These are phyloP conservation scores for Gopherus flavomarginatus DNA, from an alignment of 2,113 vertebrate species.

Conservation along the genomic window DNA sequence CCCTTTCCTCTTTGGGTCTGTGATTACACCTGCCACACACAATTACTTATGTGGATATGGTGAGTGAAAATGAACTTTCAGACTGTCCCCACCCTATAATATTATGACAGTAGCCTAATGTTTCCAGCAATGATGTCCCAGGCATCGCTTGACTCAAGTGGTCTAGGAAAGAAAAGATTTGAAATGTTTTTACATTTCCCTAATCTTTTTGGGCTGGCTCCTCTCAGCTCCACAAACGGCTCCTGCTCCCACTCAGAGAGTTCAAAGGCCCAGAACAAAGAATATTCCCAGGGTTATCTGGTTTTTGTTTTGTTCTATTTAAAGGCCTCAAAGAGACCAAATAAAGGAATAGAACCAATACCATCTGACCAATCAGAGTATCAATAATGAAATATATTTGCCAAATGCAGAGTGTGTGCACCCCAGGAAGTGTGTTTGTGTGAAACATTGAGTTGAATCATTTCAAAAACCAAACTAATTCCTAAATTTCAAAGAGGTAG, in stretches of 20 bases:
- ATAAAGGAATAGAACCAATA: neutral
- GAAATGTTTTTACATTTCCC: neutral
- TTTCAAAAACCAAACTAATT: neutral
- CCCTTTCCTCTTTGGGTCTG: too few species aligned
- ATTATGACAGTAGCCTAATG: rapidly evolving
- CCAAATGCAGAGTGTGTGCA: neutral
- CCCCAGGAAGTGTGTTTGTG: rapidly evolving
- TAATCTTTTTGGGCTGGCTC: neutral
- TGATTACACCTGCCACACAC: too few species aligned
- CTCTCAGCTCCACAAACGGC: neutral
- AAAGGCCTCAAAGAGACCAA: neutral
- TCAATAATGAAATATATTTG: neutral
- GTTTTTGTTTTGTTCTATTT: neutral
- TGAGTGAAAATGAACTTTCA: neutral
- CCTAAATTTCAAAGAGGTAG: too few species aligned
- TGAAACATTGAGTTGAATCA: neutral
- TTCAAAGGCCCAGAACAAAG: neutral
- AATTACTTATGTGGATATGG: neutral
- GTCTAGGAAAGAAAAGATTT: neutral
- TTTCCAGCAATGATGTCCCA: rapidly evolving
- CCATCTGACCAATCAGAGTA: neutral
- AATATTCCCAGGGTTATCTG: neutral
- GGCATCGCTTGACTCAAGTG: neutral
- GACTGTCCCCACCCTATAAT: rapidly evolving
- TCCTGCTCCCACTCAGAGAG: neutral